phyloP scores from a whole-genome alignment of 2,888 invertebrate species.

The Pecten maximus region DNA sequence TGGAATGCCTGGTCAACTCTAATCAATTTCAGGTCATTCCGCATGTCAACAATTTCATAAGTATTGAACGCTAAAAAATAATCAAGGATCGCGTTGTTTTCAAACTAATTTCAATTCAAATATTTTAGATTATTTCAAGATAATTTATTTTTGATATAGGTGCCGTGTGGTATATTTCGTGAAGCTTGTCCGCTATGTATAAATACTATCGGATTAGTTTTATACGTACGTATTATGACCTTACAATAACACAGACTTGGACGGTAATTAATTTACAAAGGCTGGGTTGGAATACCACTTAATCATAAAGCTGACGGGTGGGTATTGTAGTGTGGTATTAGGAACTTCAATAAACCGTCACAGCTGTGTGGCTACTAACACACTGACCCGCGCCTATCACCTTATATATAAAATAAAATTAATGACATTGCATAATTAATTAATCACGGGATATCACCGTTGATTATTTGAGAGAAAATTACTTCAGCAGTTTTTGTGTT shows the following conservation, averaged over 20 bases:
- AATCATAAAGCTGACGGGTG: background rate
- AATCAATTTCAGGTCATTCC: background rate
- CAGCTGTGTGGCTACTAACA: background rate
- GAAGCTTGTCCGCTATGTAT: background rate
- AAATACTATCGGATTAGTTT: background rate
- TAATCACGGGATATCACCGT: background rate
- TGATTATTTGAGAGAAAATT: too few relatives aligned
- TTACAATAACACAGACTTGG: background rate
- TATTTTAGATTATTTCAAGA: background rate
- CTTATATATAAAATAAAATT: background rate
- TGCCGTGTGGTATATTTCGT: background rate
- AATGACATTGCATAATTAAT: constrained; percentile 10
- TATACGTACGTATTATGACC: background rate
- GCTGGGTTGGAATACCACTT: background rate
- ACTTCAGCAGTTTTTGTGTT: too few relatives aligned
- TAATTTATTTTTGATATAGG: background rate
- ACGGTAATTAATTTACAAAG: constrained; percentile 7
- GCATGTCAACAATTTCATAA: background rate
- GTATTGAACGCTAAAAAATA: background rate
- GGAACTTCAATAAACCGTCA: background rate
- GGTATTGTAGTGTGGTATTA: background rate
- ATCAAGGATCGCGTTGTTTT: background rate
- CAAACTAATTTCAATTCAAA: background rate
- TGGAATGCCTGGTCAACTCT: background rate
- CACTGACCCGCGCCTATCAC: background rate